phyloP scores from a whole-genome alignment of 2,113 vertebrate genomes.

The Corvus hawaiiensis region DNA sequence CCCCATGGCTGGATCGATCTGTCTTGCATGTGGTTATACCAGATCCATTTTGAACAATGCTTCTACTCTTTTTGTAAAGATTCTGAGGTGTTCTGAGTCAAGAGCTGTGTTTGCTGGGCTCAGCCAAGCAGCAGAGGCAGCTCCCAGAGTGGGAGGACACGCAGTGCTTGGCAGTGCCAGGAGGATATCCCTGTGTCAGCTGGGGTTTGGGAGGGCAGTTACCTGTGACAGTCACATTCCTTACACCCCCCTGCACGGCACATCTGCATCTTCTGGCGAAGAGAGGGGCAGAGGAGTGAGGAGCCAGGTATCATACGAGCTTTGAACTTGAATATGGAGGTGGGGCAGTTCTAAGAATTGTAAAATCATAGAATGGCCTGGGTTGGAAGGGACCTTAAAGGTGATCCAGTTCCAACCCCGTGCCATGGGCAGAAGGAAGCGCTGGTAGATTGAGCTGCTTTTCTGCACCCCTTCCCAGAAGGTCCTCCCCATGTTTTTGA shows the following conservation, averaged over 20 bases:
- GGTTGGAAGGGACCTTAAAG: neutral
- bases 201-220: neutral
- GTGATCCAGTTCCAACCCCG: rapidly evolving
- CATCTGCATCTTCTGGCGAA: neutral
- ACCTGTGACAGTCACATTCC: neutral
- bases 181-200: neutral
- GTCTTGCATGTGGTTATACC: neutral
- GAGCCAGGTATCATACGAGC: neutral
- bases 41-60: neutral
- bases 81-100: neutral
- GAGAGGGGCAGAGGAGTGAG: neutral
- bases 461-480: neutral
- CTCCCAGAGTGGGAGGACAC: neutral
- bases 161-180: neutral
- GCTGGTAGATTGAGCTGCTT: neutral
- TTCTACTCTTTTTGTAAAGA: neutral
- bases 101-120: neutral
- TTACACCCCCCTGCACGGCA: neutral
- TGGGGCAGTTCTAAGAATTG: neutral
- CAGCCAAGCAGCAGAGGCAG: neutral
- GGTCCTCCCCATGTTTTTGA: rapidly evolving
- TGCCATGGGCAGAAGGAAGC: neutral
- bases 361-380: neutral
- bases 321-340: neutral
- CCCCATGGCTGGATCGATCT: neutral